These are phyloP conservation scores for Otolemur crassicaudatus DNA, from an alignment of 2,797 vertebrate species.

Conservation along the genomic window DNA sequence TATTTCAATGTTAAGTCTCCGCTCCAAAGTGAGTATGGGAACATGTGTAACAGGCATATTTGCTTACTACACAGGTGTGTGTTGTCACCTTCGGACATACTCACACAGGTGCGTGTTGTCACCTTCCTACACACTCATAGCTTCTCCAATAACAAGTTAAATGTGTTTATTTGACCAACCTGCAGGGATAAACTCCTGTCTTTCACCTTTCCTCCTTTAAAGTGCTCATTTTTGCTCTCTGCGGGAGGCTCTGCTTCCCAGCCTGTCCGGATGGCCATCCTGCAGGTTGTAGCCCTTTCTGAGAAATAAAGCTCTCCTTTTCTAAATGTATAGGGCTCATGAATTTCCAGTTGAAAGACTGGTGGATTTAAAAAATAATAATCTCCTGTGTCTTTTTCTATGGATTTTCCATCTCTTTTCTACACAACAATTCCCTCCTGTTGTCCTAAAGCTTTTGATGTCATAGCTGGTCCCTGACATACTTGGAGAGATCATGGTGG, in stretches of 20 bases:
- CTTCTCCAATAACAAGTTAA: neutral
- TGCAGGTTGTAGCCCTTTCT: neutral
- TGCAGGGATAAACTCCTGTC: neutral
- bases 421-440: neutral
- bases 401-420: neutral
- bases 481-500: neutral
- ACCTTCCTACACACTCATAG: neutral
- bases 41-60: neutral
- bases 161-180: neutral
- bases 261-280: neutral
- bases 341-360: neutral
- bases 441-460: neutral
- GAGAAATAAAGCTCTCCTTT: neutral
- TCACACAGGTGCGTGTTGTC: too few species aligned
- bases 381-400: neutral
- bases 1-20: neutral
- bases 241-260: neutral
- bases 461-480: neutral
- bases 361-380: neutral
- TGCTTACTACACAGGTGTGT: neutral
- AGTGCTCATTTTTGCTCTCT: neutral
- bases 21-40: neutral
- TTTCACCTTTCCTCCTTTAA: neutral
- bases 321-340: neutral
- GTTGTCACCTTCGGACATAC: neutral